Percentiles rank a stretch among this genome's conserved stretches.
These are phyloP conservation scores for Gonioctena quinquepunctata DNA, from an alignment of 1,140 invertebrate species.

Conservation along the genomic window DNA sequence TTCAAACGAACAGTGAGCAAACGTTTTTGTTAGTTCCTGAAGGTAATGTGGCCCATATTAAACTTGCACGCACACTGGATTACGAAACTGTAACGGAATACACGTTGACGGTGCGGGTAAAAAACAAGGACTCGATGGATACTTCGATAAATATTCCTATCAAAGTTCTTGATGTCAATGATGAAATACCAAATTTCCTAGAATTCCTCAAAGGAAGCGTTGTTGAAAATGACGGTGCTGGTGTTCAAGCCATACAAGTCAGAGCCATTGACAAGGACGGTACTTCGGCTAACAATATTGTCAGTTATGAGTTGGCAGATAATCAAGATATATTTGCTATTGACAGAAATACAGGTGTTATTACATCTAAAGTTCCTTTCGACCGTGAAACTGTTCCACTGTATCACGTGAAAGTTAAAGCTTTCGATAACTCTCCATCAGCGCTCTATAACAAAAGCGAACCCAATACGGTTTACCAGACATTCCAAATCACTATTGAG, in stretches of 20 bases:
- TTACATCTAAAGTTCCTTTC: conserved; percentile 76
- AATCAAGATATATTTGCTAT: conserved; percentile 75
- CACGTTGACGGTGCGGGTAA: conserved; percentile 77
- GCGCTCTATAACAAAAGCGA: conserved; percentile 74
- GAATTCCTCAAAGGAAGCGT: conserved; percentile 78
- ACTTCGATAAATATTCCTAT: conserved; percentile 78
- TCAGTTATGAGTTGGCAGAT: conserved; percentile 74
- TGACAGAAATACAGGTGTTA: conserved; percentile 79
- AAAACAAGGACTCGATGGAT: conserved; percentile 80
- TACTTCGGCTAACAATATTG: conserved; percentile 78
- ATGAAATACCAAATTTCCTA: conserved; percentile 83
- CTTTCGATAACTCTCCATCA: conserved; percentile 83
- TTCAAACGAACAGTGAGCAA: conserved; percentile 80
- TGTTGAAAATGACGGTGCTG: conserved; percentile 76
- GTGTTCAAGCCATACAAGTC: conserved; percentile 78
- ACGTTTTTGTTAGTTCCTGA: conserved; percentile 76
- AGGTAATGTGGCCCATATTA: conserved; percentile 72
- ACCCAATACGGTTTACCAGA: conserved; percentile 69
- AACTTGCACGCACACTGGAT: conserved; percentile 74
- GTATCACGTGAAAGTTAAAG: conserved; percentile 84
- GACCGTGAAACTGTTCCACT: conserved; percentile 79
- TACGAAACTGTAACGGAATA: conserved; percentile 84
- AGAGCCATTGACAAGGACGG: conserved; percentile 85
- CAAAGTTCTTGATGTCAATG: conserved; percentile 82
- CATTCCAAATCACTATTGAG: conserved; percentile 83